Evolutionary conservation across 1,140 invertebrate genomes (phyloP).

Genomic region (Cotesia typhae): DNA sequence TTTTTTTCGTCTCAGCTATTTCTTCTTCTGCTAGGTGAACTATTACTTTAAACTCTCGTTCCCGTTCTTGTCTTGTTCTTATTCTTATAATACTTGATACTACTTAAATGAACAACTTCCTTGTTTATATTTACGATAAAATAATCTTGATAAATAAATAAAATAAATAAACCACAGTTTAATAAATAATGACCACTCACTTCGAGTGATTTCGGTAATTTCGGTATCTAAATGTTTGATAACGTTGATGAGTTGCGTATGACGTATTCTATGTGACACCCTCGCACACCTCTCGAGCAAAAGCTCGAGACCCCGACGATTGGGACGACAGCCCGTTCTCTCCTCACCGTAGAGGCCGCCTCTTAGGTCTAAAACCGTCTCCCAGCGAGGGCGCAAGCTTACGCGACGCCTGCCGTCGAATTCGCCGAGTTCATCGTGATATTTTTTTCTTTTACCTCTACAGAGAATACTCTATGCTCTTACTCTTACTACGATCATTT

Average conservation of each 20-base stretch:
- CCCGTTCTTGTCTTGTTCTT: background rate
- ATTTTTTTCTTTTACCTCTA: constrained; percentile 9
- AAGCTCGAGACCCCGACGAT: constrained; percentile 27
- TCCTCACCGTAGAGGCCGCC: constrained; percentile 35
- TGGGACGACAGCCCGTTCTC: constrained; percentile 29
- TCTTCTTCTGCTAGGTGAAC: background rate
- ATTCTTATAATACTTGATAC: background rate
- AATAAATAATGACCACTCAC: too few relatives aligned
- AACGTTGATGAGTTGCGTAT: background rate
- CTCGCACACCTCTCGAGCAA: constrained; percentile 9
- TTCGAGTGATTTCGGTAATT: background rate
- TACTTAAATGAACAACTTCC: background rate
- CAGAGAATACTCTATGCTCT: background rate
- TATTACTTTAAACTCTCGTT: too few relatives aligned
- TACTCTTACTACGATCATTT: constrained; percentile 4
- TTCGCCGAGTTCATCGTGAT: background rate
- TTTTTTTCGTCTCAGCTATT: background rate
- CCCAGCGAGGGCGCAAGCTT: constrained; percentile 22
- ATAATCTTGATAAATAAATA: too few relatives aligned
- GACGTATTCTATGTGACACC: background rate
- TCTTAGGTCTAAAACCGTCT: constrained; percentile 43
- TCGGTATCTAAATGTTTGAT: constrained; percentile 1
- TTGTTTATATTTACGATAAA: too few relatives aligned
- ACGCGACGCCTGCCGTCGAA: constrained; percentile 12
- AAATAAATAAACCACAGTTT: too few relatives aligned